Evolutionary conservation across 1,140 invertebrate genomes (phyloP), one percentile per base, ranked within the genome.

Genomic region (Teleopsis dalmanni): DNA sequence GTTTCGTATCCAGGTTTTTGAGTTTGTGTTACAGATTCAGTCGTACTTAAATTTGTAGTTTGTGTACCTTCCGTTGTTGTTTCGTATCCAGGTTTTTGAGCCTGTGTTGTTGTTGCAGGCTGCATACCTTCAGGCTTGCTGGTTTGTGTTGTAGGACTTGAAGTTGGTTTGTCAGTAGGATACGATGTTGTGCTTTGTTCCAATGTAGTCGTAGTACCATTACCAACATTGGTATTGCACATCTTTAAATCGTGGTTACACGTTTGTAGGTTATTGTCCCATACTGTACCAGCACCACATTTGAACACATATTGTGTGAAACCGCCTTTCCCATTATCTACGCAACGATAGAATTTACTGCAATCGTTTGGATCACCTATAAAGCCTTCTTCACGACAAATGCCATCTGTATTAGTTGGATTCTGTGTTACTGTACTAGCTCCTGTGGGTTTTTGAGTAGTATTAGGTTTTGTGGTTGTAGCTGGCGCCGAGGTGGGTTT

Each of bases 281-380:
- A 85, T 25, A 82, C 77, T 3, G 82, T 85, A 50, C 80, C 82
- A 18, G 66, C 59, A 1, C 75, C 80, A 58, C 82, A 85, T 40
- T 68, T 70, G 59, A 81, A 85, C 36, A 81, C 74, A 56, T 80
- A 77, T 55, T 72, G 75, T 2, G 57, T 73, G 38, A 71, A 81
- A 3, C 72, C 73, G 14, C 72, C 75, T 25, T 73, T 63, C 2
- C 77, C 77, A 45, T 78, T 72, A 38, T 72, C 62, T 0, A 84
- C 77, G 64, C 84, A 86, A 55, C 82, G 74, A 55, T 84, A 83
- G 56, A 86, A 86, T 55, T 82, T 82, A 29, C 62, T 74, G 52
- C 84, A 87, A 48, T 85, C 73, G 26, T 70, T 62, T 9, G 54
- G 50, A 53, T 70, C 65, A 8, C 54, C 55, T 19, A 57, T 57